Evolutionary conservation across 2,797 vertebrate species (phyloP), one percentile per base, ranked within the genome.

Genomic region (Apogon talboti): DNA sequence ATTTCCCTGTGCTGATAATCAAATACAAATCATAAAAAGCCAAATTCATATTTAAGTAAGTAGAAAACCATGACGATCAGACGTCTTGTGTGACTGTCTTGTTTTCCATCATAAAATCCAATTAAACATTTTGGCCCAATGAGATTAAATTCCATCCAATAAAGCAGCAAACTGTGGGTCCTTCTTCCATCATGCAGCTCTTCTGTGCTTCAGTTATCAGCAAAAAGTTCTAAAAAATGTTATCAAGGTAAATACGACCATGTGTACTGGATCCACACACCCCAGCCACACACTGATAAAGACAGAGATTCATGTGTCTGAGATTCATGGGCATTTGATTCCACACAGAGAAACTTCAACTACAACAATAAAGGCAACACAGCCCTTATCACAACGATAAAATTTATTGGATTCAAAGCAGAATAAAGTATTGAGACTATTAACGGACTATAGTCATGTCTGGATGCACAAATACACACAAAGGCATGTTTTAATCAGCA

Each of bases 331-430:
- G 51, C 41, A n/a, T 67, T 64, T 18, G 7, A n/a, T 48, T 18
- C 14, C 28, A 12, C 43, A 71, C 28, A 65, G 47, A 52, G 8
- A 43, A 37, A 37, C 6, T 41, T 11, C 24, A 48, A 15, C 6
- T 15, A 2, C 3, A 14, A 62, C 2, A 38, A 65, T 40, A 71
- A 44, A 59, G 37, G 44, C 53, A 41, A 77, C 66, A 60, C 15
- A 30, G 15, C 30, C 49, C n/a, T 56, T 70, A 66, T 60, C 21
- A 78, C 71, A 87, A 81, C 64, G 82, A 77, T 63, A 76, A 12
- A 56, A 67, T 93, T 93, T 93, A 93, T 92, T 93, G 79, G 76
- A 79, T 79, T 89, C 45, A 84, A 88, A 89, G 87, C 74, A 78
- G 70, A 80, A 86, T 81, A 75, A 81, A 82, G 38, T 40, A 71